Evolutionary conservation across 2,888 invertebrate species (phyloP).

Genomic region (Tipula lateralis): DNA sequence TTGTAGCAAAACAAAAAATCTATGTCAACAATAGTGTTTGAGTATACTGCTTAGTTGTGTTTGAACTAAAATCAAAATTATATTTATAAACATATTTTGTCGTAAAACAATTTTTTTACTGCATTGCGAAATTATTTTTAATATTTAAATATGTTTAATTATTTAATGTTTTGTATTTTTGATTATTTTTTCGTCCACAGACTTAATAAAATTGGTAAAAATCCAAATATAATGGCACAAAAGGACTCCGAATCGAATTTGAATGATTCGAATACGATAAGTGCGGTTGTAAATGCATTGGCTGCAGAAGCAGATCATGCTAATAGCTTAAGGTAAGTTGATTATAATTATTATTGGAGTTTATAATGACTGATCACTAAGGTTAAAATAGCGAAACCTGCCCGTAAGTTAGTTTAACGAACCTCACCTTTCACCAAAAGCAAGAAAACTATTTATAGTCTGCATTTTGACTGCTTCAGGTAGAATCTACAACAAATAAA

Average conservation of each 20-base stretch:
- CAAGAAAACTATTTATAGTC: too few relatives aligned
- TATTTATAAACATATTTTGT: neutral
- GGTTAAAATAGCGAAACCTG: too few relatives aligned
- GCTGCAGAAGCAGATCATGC: conserved; percentile 86
- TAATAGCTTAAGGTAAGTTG: conserved; percentile 44
- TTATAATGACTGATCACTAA: too few relatives aligned
- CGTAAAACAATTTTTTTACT: neutral
- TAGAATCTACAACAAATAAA: too few relatives aligned
- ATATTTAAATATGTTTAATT: neutral
- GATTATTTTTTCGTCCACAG: conserved; percentile 45
- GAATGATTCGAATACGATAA: conserved; percentile 74
- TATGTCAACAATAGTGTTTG: conserved; percentile 7
- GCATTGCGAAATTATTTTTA: neutral
- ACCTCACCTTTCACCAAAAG: too few relatives aligned
- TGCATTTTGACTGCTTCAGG: too few relatives aligned
- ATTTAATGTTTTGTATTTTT: neutral
- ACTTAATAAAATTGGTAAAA: conserved; percentile 97
- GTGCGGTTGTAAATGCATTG: conserved; percentile 87
- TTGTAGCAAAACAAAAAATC: neutral
- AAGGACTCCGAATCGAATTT: conserved; percentile 60
- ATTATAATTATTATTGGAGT: too few relatives aligned
- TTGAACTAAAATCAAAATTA: neutral
- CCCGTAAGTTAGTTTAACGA: too few relatives aligned
- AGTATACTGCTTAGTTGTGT: neutral
- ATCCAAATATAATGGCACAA: conserved; percentile 86